Percentiles rank a stretch among this genome's conserved stretches.
Conservation (phyloP, 2,888 invertebrate genomes). For the Cantharis lateralis region DNA sequence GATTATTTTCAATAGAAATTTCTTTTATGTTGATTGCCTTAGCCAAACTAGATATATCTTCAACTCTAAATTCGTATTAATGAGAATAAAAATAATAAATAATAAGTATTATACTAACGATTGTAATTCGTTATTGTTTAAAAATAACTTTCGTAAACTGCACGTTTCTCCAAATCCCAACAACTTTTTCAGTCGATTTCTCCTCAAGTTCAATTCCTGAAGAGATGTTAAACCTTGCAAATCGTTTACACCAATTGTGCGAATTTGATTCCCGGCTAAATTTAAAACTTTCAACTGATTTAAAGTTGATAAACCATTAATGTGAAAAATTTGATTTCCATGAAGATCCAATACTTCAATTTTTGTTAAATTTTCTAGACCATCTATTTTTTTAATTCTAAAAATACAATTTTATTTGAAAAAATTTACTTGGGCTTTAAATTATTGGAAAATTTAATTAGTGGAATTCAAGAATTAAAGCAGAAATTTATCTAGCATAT, state of each 20-base stretch:
- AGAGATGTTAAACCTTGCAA: conserved; percentile 77
- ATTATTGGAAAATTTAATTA: too few species aligned
- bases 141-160: conserved; percentile 76
- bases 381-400: conserved; percentile 80
- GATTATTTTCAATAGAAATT: conserved; percentile 86
- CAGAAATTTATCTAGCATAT: not conserved
- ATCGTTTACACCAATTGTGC: conserved; percentile 75
- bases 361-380: conserved; percentile 71
- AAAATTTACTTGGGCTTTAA: too few species aligned
- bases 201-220: conserved; percentile 85
- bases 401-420: not conserved
- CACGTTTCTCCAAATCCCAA: conserved; percentile 79
- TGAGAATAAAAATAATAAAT: not conserved
- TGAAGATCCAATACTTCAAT: conserved; percentile 92
- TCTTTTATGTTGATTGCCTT: conserved; percentile 79
- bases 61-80: conserved; percentile 63
- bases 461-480: not conserved
- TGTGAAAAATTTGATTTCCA: conserved; percentile 81
- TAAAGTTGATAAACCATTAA: conserved; percentile 71
- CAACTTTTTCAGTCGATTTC: conserved; percentile 81
- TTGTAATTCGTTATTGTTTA: conserved; percentile 80
- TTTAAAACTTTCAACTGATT: conserved; percentile 86
- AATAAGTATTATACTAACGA: conserved; percentile 55
- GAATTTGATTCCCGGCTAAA: conserved; percentile 89
- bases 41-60: conserved; percentile 82